phyloP scores from a whole-genome alignment of 2,113 vertebrate genomes.

The Ibidorhyncha struthersii region DNA sequence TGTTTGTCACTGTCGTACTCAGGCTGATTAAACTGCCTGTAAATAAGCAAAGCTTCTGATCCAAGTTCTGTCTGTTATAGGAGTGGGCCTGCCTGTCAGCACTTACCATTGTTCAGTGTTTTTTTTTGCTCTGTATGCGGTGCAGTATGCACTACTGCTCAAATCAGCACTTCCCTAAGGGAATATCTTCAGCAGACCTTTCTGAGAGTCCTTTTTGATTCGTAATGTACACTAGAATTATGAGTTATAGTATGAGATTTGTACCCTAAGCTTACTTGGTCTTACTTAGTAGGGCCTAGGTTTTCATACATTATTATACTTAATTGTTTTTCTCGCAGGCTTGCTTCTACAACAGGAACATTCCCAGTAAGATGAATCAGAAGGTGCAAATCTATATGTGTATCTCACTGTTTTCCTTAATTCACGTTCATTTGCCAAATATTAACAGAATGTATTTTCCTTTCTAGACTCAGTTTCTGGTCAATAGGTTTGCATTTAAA shows the following conservation, averaged over 20 bases:
- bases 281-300: neutral
- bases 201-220: neutral
- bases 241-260: neutral
- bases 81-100: fast-evolving
- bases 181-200: neutral
- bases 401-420: neutral
- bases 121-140: neutral
- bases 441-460: neutral
- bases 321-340: neutral
- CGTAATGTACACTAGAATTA: neutral
- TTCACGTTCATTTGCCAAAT: neutral
- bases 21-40: neutral
- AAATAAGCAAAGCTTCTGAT: neutral
- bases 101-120: neutral
- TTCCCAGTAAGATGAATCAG: neutral
- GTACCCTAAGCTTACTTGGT: neutral
- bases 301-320: neutral
- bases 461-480: neutral
- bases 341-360: neutral
- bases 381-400: neutral
- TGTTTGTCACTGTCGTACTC: neutral
- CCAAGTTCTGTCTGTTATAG: neutral
- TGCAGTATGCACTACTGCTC: neutral
- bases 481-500: neutral
- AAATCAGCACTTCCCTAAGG: neutral